phyloP scores from a whole-genome alignment of 2,113 vertebrate genomes.

The Pelvicachromis taeniatus region DNA sequence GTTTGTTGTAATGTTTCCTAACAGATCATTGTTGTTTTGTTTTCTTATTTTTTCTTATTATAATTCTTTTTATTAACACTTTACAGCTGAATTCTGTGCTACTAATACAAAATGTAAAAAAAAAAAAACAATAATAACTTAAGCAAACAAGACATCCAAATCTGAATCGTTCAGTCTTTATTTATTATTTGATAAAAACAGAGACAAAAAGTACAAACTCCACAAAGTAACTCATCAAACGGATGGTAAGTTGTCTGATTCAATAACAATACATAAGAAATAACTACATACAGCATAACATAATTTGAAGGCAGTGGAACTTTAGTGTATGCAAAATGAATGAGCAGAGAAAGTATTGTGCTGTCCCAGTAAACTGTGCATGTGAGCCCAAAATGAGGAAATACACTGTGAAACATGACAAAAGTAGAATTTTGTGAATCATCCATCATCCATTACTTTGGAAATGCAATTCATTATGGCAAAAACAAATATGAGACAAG shows the following conservation, averaged over 20 bases:
- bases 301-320: neutral
- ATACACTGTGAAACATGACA: conserved; percentile 17
- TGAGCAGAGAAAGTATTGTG: neutral
- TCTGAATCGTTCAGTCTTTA: neutral
- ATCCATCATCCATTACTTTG: conserved; percentile 60
- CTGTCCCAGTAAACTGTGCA: neutral
- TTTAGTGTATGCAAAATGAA: conserved; percentile 16
- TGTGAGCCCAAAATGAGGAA: conserved; percentile 24
- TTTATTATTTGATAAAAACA: conserved; percentile 3
- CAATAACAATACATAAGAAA: neutral
- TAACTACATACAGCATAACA: neutral
- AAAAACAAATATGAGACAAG: conserved; percentile 35
- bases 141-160: neutral
- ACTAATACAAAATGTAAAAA: too few relatives aligned
- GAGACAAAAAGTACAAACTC: neutral
- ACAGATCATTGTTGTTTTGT: neutral
- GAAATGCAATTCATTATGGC: conserved; percentile 50
- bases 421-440: conserved; percentile 29
- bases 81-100: neutral
- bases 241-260: neutral
- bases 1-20: neutral
- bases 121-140: neutral
- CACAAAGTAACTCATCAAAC: neutral
- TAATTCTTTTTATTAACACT: rapidly evolving
- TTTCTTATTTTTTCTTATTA: neutral